Conservation (phyloP, 1,140 invertebrate genomes). For the Trichonephila clavata region DNA sequence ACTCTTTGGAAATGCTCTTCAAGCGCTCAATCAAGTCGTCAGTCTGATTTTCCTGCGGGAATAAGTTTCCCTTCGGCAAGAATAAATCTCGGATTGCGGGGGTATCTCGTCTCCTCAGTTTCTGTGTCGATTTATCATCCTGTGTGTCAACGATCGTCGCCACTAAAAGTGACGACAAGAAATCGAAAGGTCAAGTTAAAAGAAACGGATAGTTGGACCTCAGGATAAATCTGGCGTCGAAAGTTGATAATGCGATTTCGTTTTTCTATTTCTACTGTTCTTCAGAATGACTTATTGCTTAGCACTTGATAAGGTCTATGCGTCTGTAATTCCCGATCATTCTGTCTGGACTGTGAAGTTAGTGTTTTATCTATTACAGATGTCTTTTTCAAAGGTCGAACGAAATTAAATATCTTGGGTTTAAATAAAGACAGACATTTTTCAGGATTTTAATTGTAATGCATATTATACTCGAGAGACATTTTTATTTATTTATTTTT, state of each 20-base stretch:
- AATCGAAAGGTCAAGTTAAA: slow-evolving; percentile 34
- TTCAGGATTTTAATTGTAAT: no score
- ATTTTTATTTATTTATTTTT: no score
- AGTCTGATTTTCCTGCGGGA: slow-evolving; percentile 18
- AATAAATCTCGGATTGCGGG: slow-evolving; percentile 39
- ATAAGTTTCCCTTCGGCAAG: slow-evolving; percentile 23
- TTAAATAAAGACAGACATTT: no score
- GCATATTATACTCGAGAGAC: no score
- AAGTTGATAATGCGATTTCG: slow-evolving; percentile 29
- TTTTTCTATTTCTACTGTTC: slow-evolving; percentile 1
- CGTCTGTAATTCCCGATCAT: background rate
- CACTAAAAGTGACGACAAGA: slow-evolving; percentile 14
- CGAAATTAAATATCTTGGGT: no score
- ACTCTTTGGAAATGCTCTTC: slow-evolving; percentile 55
- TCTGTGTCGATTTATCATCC: slow-evolving; percentile 36
- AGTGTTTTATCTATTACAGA: background rate
- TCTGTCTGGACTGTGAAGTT: background rate
- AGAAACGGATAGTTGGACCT: background rate
- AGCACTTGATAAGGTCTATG: background rate
- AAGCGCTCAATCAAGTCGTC: slow-evolving; percentile 53
- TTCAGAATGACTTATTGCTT: background rate
- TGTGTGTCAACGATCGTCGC: background rate
- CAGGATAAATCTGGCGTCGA: background rate
- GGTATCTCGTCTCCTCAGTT: background rate
- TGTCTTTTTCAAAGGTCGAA: no score